Evolutionary conservation across 2,113 vertebrate genomes (phyloP), one percentile per base, ranked within the genome.

Genomic region (Sula dactylatra): DNA sequence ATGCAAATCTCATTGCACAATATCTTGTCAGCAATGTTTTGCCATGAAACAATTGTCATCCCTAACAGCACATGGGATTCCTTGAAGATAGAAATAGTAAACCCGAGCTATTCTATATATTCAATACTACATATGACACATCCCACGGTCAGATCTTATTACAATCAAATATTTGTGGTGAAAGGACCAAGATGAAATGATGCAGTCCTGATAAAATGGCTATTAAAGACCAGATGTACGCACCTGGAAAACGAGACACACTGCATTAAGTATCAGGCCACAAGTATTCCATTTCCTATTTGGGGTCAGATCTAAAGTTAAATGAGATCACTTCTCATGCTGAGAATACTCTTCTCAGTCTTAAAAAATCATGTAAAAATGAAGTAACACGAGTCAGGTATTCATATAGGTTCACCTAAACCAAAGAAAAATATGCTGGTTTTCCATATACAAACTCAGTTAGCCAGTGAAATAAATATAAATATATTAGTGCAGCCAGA

Each of bases 161-260:
- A 88, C 85, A 71, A 83, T 96, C 87, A 96, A 95, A 59, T 90
- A 96, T 90, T 95, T 97, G 91, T 90, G 84, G 82, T 94, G 93
- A 93, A 83, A 88, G 59, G 50, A 88, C 67, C 67, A 71, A 91
- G 74, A 95, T 96, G 84, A 97, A 95, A 95, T 96, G 78, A 97
- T 96, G 87, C 93, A 94, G 93, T 94, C 87, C 70, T 94, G 91
- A 95, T 96, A 95, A 97, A 96, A 94, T 78, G 82, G 66, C 84
- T 74, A 67, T 96, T 96, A 96, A 96, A 95, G 87, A 86, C 93
- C 97, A 97, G 95, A 97, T 96, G 94, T 88, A 94, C 80, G 93
- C 94, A 95, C 95, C 96, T 97, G 97, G 96, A 96, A 95, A 93
- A 94, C 61, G 89, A 94, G 93, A 88, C 93, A 80, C 71, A 67